Evolutionary conservation across 1,140 invertebrate genomes (phyloP).

Genomic region (Plectus sambesii): DNA sequence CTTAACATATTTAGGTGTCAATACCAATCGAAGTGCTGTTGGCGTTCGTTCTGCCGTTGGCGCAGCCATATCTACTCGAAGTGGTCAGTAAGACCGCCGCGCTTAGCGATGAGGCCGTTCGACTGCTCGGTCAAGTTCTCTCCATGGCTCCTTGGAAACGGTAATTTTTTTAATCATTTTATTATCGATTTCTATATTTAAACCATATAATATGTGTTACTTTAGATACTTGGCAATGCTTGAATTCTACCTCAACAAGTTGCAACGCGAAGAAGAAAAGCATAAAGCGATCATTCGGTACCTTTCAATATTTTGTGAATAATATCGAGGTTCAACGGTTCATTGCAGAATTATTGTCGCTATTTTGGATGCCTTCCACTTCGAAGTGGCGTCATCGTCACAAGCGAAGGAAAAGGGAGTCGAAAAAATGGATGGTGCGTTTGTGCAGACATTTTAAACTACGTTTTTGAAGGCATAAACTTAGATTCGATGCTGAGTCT

Average conservation of each 20-base stretch:
- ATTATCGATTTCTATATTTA: conserved; percentile 17
- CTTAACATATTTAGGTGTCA: conserved; percentile 51
- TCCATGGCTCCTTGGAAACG: conserved; percentile 35
- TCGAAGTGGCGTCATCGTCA: conserved; percentile 56
- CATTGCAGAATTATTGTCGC: conserved; percentile 60
- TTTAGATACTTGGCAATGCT: conserved; percentile 55
- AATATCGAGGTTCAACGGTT: conserved; percentile 6
- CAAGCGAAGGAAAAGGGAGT: conserved; percentile 26
- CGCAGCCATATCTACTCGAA: conserved; percentile 64
- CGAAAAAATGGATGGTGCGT: too few species aligned
- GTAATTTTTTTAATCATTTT: conserved; percentile 30
- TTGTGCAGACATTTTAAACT: too few species aligned
- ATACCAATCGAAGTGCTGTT: conserved; percentile 61
- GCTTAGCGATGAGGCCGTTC: conserved; percentile 65
- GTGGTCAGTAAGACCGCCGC: conserved; percentile 64
- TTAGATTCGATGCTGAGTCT: too few species aligned
- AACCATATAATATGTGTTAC: conserved; percentile 10
- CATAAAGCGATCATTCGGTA: conserved; percentile 54
- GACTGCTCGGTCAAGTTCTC: conserved; percentile 24
- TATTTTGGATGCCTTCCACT: conserved; percentile 82
- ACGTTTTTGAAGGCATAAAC: too few species aligned
- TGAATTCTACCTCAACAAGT: conserved; percentile 63
- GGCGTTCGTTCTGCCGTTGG: conserved; percentile 71
- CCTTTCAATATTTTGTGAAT: conserved; percentile 4
- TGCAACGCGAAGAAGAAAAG: conserved; percentile 59